Percentiles rank a stretch among this genome's conserved stretches.
phyloP scores from a whole-genome alignment of 2,797 vertebrate genomes.

The Phoebastria nigripes region DNA sequence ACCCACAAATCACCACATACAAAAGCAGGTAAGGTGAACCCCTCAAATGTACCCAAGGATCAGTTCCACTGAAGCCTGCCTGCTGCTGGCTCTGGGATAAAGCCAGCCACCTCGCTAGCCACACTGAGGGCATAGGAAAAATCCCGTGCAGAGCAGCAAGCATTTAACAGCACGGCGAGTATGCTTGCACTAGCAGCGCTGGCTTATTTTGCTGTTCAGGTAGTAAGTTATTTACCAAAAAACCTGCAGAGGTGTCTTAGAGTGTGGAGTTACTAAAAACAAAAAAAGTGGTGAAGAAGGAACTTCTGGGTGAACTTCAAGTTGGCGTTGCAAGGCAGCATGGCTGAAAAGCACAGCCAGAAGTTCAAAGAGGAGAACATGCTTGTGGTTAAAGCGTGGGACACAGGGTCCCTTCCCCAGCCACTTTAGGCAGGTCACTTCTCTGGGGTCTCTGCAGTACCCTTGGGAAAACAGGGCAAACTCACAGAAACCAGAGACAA shows the following conservation, averaged over 20 bases:
- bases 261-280: neutral
- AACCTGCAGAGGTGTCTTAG: neutral
- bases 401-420: neutral
- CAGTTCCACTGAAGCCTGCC: neutral
- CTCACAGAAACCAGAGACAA: neutral
- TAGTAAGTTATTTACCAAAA: neutral
- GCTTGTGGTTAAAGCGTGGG: no score
- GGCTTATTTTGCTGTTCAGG: neutral
- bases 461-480: rapidly evolving
- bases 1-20: no score
- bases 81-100: neutral
- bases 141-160: neutral
- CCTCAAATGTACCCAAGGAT: neutral
- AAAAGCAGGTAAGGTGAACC: no score
- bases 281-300: neutral
- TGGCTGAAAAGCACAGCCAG: no score
- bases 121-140: rapidly evolving
- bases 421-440: neutral
- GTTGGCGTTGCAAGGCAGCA: neutral
- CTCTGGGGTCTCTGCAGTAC: neutral
- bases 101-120: neutral
- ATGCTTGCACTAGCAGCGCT: neutral
- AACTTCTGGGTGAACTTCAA: neutral
- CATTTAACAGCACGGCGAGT: neutral
- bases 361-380: neutral